Evolutionary conservation across 2,888 invertebrate species (phyloP).

Genomic region (Leptopilina syphax): DNA sequence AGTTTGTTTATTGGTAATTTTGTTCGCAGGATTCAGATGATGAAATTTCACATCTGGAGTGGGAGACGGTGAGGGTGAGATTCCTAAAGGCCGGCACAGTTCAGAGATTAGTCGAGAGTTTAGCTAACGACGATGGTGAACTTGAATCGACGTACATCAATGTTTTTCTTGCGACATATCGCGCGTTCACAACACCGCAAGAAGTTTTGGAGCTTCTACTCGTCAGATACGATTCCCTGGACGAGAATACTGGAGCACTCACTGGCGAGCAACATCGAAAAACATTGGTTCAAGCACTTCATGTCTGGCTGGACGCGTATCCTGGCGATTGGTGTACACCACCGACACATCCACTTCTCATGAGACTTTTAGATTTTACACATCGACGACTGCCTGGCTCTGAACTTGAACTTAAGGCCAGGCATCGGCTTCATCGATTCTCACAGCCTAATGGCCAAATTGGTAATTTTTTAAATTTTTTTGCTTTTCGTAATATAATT

Average conservation of each 20-base stretch:
- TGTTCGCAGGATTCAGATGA: conserved; percentile 87
- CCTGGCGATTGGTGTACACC: conserved; percentile 94
- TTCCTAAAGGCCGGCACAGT: conserved; percentile 98
- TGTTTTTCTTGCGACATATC: conserved; percentile 96
- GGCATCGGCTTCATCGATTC: conserved; percentile 88
- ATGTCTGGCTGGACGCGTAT: conserved; percentile 98
- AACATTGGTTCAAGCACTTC: conserved; percentile 92
- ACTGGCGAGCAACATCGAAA: conserved; percentile 86
- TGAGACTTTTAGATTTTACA: conserved; percentile 91
- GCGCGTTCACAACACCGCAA: conserved; percentile 92
- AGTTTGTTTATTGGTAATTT: conserved; percentile 58
- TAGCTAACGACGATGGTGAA: conserved; percentile 96
- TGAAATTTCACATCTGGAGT: conserved; percentile 97
- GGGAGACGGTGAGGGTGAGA: conserved; percentile 97
- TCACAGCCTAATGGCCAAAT: conserved; percentile 78
- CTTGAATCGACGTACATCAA: conserved; percentile 98
- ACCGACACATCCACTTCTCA: conserved; percentile 88
- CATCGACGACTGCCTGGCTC: conserved; percentile 89
- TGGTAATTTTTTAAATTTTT: conserved; percentile 57
- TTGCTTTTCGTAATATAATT: neutral
- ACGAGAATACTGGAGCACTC: conserved; percentile 79
- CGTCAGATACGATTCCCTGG: conserved; percentile 86
- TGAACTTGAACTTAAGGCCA: conserved; percentile 87
- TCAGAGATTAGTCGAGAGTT: conserved; percentile 93
- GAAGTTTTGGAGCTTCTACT: conserved; percentile 90